Percentiles rank a stretch among this genome's conserved stretches.
Conservation (phyloP, 1,140 invertebrate genomes). For the Drosophila nannoptera region DNA sequence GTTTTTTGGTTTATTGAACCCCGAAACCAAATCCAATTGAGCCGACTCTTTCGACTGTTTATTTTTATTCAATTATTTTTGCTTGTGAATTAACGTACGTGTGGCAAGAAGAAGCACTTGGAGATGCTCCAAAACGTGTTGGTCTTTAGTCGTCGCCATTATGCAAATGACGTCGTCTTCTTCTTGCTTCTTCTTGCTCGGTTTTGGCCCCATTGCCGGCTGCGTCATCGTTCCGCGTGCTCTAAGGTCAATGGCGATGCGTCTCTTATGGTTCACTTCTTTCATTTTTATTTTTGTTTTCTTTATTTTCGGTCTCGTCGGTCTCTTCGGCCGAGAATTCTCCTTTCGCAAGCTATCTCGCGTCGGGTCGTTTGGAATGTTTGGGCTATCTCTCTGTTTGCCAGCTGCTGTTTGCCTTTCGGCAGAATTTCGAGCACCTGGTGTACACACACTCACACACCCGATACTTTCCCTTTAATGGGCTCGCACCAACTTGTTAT, state of each 20-base stretch:
- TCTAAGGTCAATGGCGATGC: constrained; percentile 43
- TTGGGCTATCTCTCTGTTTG: neutral
- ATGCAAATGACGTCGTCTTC: constrained; percentile 60
- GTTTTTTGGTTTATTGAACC: constrained; percentile 55
- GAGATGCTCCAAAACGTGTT: constrained; percentile 44
- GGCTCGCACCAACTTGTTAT: neutral
- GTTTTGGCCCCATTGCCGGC: constrained; percentile 11
- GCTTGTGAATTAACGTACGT: constrained; percentile 38
- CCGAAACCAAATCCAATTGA: constrained; percentile 3
- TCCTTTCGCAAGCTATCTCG: neutral
- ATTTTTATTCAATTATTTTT: no score
- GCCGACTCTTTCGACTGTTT: neutral
- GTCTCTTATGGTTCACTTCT: neutral
- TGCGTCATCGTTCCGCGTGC: constrained; percentile 49
- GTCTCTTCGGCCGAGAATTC: constrained; percentile 2
- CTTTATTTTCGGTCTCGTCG: neutral
- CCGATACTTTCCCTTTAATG: constrained; percentile 23
- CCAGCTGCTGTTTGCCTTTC: constrained; percentile 24
- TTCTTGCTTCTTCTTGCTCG: constrained; percentile 1
- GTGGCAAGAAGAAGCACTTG: constrained; percentile 38
- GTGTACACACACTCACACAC: neutral
- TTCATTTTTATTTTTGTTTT: neutral
- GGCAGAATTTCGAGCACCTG: constrained; percentile 12
- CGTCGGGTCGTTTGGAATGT: neutral
- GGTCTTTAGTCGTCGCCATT: constrained; percentile 61